phyloP scores from a whole-genome alignment of 2,888 invertebrate genomes.

The Acanthococcus lagerstroemiae region DNA sequence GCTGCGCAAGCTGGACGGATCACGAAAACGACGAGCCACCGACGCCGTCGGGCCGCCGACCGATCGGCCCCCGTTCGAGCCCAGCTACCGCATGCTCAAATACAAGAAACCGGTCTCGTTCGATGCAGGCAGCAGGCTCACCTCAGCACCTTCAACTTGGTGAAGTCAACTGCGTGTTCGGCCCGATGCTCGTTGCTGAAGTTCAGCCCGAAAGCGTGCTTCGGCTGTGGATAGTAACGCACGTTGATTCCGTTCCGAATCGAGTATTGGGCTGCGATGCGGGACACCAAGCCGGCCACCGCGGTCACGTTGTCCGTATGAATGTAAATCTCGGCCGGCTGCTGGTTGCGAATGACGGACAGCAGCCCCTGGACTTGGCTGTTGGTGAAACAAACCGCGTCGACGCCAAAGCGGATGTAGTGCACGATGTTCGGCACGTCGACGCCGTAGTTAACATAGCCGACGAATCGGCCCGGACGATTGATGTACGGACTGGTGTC shows the following conservation, averaged over 20 bases:
- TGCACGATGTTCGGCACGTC: slow-evolving; percentile 5
- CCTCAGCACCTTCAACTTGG: slow-evolving; percentile 14
- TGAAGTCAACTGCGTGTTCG: slow-evolving; percentile 11
- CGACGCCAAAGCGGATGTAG: slow-evolving; percentile 6
- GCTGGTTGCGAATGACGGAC: not conserved
- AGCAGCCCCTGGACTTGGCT: not conserved
- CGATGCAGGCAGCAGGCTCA: not conserved
- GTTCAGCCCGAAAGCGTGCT: slow-evolving; percentile 15
- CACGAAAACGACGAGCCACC: not conserved
- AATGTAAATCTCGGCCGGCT: slow-evolving; percentile 1
- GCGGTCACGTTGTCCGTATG: slow-evolving; percentile 9
- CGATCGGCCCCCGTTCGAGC: too few species aligned
- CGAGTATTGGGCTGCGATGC: not conserved
- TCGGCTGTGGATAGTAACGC: slow-evolving; percentile 10
- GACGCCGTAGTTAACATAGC: not conserved
- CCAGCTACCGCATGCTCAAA: not conserved
- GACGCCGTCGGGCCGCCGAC: too few species aligned
- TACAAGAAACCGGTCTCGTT: not conserved
- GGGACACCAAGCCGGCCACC: not conserved
- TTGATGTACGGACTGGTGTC: slow-evolving; percentile 3
- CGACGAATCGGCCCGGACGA: not conserved
- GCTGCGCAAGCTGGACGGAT: not conserved
- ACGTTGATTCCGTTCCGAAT: not conserved
- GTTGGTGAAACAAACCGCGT: slow-evolving; percentile 8
- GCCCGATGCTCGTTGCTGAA: not conserved